Percentiles rank a stretch among this genome's conserved stretches.
phyloP scores from a whole-genome alignment of 2,113 vertebrate genomes.

The Brachypteracias leptosomus region DNA sequence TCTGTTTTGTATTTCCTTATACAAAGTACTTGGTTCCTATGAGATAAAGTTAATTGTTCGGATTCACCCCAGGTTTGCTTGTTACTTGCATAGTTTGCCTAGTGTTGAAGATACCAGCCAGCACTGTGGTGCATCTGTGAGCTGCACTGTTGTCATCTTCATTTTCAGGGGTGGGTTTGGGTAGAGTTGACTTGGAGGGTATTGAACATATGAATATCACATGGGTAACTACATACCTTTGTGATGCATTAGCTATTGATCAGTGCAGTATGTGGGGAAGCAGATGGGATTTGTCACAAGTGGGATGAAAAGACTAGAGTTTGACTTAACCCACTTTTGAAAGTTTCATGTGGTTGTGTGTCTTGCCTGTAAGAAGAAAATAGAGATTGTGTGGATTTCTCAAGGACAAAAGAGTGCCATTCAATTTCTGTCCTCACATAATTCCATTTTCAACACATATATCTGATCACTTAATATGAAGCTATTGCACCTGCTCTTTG shows the following conservation, averaged over 20 bases:
- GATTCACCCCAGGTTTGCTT: background rate
- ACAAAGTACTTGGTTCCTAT: background rate
- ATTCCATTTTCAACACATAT: background rate
- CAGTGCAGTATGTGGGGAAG: background rate
- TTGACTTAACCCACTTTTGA: background rate
- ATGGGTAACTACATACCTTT: background rate
- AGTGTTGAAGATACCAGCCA: background rate
- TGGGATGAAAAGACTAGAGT: background rate
- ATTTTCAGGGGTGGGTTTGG: background rate
- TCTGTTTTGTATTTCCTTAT: background rate
- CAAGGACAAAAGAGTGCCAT: background rate
- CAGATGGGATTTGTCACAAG: background rate
- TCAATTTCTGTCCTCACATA: background rate
- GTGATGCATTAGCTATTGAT: background rate
- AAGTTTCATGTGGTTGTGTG: background rate
- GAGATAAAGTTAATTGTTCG: background rate
- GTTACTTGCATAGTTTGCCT: background rate
- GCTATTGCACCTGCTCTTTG: background rate
- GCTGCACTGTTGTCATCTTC: background rate
- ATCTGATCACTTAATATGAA: background rate
- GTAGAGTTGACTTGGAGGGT: background rate
- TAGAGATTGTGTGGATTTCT: background rate
- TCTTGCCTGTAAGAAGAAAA: background rate
- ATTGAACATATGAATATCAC: background rate
- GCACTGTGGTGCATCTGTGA: no score